These are phyloP conservation scores for Leucophora obtusa DNA, from an alignment of 2,888 invertebrate genomes.

Conservation along the genomic window DNA sequence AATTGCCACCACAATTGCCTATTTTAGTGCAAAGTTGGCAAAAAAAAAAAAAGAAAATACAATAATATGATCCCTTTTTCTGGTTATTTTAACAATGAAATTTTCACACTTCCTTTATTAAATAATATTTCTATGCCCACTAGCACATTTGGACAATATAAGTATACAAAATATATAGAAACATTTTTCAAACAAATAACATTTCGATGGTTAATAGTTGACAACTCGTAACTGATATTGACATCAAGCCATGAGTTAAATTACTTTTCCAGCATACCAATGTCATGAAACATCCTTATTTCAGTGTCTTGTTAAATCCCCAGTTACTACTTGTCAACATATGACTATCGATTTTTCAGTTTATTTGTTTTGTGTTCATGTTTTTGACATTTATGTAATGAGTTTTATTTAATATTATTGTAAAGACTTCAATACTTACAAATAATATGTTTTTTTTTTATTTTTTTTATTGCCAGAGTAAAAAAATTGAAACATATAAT, in stretches of 20 bases:
- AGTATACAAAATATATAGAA: not conserved
- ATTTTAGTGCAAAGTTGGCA: slow-evolving; percentile 49
- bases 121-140: not conserved
- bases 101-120: slow-evolving; percentile 44
- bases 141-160: not conserved
- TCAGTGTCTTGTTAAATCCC: no score
- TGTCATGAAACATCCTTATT: no score
- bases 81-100: slow-evolving; percentile 44
- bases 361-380: slow-evolving; percentile 50
- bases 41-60: slow-evolving; percentile 53
- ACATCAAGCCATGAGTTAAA: not conserved
- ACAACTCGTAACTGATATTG: not conserved
- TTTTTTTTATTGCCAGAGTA: slow-evolving; percentile 2
- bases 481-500: not conserved
- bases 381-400: slow-evolving; percentile 64
- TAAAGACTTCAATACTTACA: slow-evolving; percentile 47
- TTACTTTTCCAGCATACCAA: no score
- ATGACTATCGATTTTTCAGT: slow-evolving; percentile 26
- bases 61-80: slow-evolving; percentile 53
- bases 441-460: slow-evolving; percentile 46
- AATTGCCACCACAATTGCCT: slow-evolving; percentile 32
- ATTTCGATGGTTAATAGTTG: not conserved
- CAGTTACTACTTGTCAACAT: no score
- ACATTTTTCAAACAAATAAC: not conserved
- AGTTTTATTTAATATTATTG: slow-evolving; percentile 63